These are phyloP conservation scores for Papilio helenus DNA, from an alignment of 1,140 invertebrate genomes.

Conservation along the genomic window DNA sequence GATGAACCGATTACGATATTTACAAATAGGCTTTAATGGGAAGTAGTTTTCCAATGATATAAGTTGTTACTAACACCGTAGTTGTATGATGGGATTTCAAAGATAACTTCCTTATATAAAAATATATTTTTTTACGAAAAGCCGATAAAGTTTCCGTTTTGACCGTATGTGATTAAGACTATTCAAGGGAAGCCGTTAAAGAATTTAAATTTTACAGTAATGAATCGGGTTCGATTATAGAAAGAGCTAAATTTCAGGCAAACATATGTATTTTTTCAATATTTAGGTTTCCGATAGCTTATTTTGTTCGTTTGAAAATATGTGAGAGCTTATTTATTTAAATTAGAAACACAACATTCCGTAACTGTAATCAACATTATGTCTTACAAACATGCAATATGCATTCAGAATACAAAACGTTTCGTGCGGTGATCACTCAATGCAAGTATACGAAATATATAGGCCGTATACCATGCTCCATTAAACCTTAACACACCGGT, in stretches of 20 bases:
- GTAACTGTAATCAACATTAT: not conserved
- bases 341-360: not conserved
- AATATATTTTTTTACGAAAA: not conserved
- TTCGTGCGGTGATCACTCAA: conserved; percentile 1
- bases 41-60: not conserved
- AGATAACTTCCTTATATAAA: not conserved
- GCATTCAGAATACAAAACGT: not conserved
- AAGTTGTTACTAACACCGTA: not conserved
- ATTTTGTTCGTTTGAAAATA: not conserved
- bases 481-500: conserved; percentile 38
- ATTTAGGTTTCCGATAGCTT: not conserved
- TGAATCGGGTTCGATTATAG: not conserved
- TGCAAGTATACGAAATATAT: conserved; percentile 32
- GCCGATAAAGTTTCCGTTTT: too few relatives aligned
- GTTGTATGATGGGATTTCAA: not conserved
- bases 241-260: not conserved
- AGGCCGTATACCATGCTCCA: conserved; percentile 34
- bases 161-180: too few relatives aligned
- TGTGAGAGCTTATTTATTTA: not conserved
- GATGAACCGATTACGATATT: not conserved
- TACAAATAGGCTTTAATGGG: not conserved
- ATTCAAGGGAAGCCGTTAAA: too few relatives aligned
- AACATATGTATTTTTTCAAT: too few relatives aligned
- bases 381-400: not conserved
- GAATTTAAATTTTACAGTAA: not conserved